Conservation (phyloP, 2,888 invertebrate genomes). For the Crocallis elinguaria region DNA sequence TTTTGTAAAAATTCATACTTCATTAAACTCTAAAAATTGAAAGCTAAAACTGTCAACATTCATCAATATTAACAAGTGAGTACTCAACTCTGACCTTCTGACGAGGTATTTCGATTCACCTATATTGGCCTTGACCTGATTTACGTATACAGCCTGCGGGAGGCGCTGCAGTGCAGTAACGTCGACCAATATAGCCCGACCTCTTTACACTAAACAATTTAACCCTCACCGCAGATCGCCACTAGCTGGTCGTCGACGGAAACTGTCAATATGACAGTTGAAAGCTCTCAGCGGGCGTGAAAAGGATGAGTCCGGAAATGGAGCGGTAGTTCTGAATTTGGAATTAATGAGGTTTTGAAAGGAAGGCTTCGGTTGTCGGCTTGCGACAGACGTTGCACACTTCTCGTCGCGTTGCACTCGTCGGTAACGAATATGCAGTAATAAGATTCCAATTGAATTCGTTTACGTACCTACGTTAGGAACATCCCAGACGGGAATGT, state of each 20-base stretch:
- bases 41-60: background rate
- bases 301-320: constrained; percentile 44
- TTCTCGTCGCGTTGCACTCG: too few species aligned
- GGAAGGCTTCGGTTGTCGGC: constrained; percentile 3
- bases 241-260: constrained; percentile 39
- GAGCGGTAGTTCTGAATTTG: constrained; percentile 41
- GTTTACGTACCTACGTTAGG: too few species aligned
- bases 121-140: constrained; percentile 57
- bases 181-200: constrained; percentile 45
- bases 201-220: constrained; percentile 33
- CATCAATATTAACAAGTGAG: background rate
- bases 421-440: too few species aligned
- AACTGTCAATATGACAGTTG: constrained; percentile 62
- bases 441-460: too few species aligned
- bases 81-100: constrained; percentile 27
- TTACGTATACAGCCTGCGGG: constrained; percentile 60
- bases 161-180: constrained; percentile 58
- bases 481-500: too few species aligned
- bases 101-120: constrained; percentile 43
- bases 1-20: background rate
- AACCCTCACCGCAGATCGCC: constrained; percentile 16
- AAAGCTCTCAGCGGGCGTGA: constrained; percentile 55
- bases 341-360: constrained; percentile 36
- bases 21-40: background rate
- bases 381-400: background rate